phyloP scores from a whole-genome alignment of 2,113 vertebrate species.

The Archilochus colubris region DNA sequence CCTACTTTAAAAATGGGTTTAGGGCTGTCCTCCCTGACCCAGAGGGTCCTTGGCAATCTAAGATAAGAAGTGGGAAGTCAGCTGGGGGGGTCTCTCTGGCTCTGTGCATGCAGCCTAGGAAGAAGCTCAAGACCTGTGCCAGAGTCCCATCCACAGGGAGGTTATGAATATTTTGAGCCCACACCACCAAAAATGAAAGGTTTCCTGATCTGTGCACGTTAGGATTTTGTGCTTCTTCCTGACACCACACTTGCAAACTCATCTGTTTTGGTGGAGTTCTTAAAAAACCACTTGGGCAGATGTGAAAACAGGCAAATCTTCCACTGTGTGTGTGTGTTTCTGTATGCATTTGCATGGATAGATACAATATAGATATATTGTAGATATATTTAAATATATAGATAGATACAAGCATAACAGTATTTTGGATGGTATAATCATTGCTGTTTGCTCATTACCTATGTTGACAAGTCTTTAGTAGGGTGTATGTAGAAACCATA shows the following conservation, averaged over 20 bases:
- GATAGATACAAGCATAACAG: neutral
- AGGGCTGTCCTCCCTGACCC: neutral
- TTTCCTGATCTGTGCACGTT: neutral
- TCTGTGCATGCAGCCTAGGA: neutral
- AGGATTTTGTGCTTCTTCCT: neutral
- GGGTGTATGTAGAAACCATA: neutral
- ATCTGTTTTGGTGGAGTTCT: neutral
- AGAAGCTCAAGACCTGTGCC: neutral
- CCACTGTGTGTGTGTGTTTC: neutral
- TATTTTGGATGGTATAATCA: neutral
- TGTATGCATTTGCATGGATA: neutral
- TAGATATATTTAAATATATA: no score
- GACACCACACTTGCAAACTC: neutral
- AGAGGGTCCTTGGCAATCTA: neutral
- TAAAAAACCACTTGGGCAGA: neutral
- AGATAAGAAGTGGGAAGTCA: neutral
- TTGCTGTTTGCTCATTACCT: neutral
- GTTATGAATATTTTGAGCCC: neutral
- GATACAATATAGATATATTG: neutral
- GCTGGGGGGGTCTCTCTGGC: neutral
- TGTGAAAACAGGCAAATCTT: neutral
- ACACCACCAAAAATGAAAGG: neutral
- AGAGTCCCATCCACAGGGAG: neutral
- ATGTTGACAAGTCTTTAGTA: neutral
- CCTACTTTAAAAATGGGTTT: neutral